phyloP scores from a whole-genome alignment of 2,113 vertebrate species.

The Lucifuga dentata region DNA sequence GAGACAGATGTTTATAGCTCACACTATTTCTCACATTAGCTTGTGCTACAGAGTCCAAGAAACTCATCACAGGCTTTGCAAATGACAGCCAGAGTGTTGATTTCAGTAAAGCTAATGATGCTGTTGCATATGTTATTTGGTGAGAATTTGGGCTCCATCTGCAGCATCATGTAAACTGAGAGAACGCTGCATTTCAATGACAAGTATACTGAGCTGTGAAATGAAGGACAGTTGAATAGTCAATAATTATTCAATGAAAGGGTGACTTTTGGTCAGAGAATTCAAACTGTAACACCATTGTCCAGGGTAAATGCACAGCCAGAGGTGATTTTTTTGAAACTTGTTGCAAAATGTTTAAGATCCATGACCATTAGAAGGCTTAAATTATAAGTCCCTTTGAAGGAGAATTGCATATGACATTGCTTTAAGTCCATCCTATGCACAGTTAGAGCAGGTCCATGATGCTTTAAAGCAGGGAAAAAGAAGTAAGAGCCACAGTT shows the following conservation, averaged over 20 bases:
- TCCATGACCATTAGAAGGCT: too few relatives aligned
- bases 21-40: constrained; percentile 38
- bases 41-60: constrained; percentile 30
- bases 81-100: constrained; percentile 32
- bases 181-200: not conserved
- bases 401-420: too few relatives aligned
- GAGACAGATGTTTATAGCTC: constrained; percentile 42
- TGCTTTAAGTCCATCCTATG: too few relatives aligned
- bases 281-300: too few relatives aligned
- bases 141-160: constrained; percentile 4
- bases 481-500: not conserved
- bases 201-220: not conserved
- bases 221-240: not conserved
- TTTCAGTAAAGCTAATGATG: constrained; percentile 55
- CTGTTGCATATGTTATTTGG: constrained; percentile 35
- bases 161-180: constrained; percentile 9
- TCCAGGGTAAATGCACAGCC: too few relatives aligned
- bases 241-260: not conserved
- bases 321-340: too few relatives aligned
- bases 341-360: too few relatives aligned
- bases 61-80: constrained; percentile 30
- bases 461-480: not conserved
- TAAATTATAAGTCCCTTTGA: too few relatives aligned
- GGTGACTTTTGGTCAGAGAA: too few relatives aligned
- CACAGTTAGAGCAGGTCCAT: too few relatives aligned